A percentile compares a stretch with the other conserved stretches of the same genome.
These are phyloP conservation scores for Seriola aureovittata DNA, from an alignment of 2,113 vertebrate genomes.

Conservation along the genomic window DNA sequence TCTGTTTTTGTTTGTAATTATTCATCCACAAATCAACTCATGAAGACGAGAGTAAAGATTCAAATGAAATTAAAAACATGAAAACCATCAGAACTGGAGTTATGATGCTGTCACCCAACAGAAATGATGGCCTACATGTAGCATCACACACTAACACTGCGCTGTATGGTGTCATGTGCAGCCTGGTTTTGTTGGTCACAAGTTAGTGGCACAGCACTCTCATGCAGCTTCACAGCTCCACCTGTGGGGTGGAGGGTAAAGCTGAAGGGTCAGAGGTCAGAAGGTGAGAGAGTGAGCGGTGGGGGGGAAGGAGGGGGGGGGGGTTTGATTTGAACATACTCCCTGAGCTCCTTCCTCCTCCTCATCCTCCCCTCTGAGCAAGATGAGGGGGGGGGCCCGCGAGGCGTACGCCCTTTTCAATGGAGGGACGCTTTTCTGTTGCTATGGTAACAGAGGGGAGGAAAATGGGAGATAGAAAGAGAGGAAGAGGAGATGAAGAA, in stretches of 20 bases:
- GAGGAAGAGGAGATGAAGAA: conserved; percentile 18
- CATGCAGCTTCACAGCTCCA: conserved; percentile 72
- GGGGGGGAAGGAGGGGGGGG: neutral
- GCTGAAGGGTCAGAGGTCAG: conserved; percentile 53
- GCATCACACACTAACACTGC: conserved; percentile 13
- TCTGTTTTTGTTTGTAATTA: neutral
- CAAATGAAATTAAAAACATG: neutral
- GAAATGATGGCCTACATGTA: neutral
- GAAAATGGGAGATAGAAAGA: neutral
- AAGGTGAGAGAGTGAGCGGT: conserved; percentile 30
- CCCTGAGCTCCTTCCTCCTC: conserved; percentile 86
- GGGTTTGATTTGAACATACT: conserved; percentile 78
- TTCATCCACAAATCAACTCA: neutral
- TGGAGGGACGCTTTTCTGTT: conserved; percentile 80
- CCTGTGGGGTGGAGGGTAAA: conserved; percentile 44
- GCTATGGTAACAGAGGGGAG: conserved; percentile 72
- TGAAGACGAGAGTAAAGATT: neutral
- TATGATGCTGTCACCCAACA: conserved; percentile 53
- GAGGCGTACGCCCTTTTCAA: conserved; percentile 72
- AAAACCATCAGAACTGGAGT: neutral
- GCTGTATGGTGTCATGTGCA: neutral
- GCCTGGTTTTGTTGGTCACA: conserved; percentile 14
- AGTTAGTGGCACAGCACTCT: conserved; percentile 70
- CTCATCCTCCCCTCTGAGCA: conserved; percentile 81
- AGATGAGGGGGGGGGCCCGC: conserved; percentile 84